Conservation (phyloP, 2,888 invertebrate species). For the Myathropa florea region DNA sequence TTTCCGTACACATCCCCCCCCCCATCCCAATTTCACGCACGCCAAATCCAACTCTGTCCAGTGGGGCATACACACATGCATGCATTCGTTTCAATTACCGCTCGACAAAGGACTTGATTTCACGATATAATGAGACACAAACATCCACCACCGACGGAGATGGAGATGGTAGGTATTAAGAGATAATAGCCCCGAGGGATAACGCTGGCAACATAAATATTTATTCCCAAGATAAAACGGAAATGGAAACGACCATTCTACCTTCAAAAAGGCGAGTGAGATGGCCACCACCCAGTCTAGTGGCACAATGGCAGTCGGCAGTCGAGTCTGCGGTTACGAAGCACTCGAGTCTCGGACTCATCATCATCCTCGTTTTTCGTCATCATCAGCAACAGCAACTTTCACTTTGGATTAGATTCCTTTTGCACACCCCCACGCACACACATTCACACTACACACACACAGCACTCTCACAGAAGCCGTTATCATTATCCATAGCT, state of each 20-base stretch:
- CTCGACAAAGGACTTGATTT: conserved; percentile 65
- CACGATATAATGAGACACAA: conserved; percentile 67
- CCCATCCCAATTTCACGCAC: not conserved
- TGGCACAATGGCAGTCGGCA: not conserved
- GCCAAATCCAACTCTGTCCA: not conserved
- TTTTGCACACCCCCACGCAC: conserved; percentile 33
- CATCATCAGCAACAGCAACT: conserved; percentile 59
- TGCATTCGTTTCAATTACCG: conserved; percentile 65
- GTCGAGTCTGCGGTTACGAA: not conserved
- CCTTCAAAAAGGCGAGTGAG: conserved; percentile 36
- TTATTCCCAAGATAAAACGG: conserved; percentile 67
- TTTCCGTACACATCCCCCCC: not conserved
- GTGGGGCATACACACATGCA: not conserved
- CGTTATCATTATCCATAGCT: conserved; percentile 43
- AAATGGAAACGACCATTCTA: conserved; percentile 52
- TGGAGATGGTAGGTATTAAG: conserved; percentile 34
- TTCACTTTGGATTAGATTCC: conserved; percentile 71
- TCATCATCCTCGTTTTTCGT: conserved; percentile 35
- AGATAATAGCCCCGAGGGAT: conserved; percentile 65
- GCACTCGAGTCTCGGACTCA: conserved; percentile 21
- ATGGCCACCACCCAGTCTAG: not conserved
- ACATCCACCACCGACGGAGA: not conserved
- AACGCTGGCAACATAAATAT: conserved; percentile 65
- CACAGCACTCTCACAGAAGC: not conserved
- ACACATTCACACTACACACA: conserved; percentile 13